A percentile compares a stretch with the other conserved stretches of the same genome.
Conservation (phyloP, 2,888 invertebrate genomes). For the Leucophenga montana region DNA sequence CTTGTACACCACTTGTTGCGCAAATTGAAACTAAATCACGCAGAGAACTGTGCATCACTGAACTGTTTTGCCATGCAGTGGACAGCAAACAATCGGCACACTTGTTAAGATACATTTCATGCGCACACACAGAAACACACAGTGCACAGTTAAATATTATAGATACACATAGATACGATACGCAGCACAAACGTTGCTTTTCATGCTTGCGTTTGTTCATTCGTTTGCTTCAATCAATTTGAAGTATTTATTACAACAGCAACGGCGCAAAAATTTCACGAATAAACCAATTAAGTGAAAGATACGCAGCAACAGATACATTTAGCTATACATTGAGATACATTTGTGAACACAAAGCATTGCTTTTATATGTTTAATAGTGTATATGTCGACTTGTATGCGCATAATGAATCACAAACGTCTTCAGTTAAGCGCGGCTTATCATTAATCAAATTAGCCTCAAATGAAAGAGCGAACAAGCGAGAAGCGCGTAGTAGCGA, state of each 20-base stretch:
- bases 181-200: neutral
- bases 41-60: neutral
- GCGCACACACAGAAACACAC: conserved; percentile 1
- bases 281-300: conserved; percentile 26
- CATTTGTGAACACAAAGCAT: neutral
- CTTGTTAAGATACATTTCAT: conserved; percentile 16
- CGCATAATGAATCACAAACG: conserved; percentile 69
- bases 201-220: neutral
- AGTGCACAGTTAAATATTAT: neutral
- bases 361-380: neutral
- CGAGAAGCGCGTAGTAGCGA: conserved; percentile 41
- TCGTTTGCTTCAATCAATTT: conserved; percentile 19
- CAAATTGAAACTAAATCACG: conserved; percentile 48
- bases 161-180: neutral
- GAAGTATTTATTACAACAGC: conserved; percentile 21
- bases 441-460: conserved; percentile 68
- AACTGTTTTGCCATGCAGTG: too few relatives aligned
- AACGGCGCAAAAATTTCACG: neutral
- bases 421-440: conserved; percentile 66
- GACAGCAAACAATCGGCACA: conserved; percentile 15
- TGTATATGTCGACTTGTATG: conserved; percentile 41
- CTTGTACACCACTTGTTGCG: neutral
- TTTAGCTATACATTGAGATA: neutral
- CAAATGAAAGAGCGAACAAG: conserved; percentile 7
- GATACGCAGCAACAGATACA: neutral